Conservation (phyloP, 2,113 vertebrate genomes). For the Microtus oregoni region DNA sequence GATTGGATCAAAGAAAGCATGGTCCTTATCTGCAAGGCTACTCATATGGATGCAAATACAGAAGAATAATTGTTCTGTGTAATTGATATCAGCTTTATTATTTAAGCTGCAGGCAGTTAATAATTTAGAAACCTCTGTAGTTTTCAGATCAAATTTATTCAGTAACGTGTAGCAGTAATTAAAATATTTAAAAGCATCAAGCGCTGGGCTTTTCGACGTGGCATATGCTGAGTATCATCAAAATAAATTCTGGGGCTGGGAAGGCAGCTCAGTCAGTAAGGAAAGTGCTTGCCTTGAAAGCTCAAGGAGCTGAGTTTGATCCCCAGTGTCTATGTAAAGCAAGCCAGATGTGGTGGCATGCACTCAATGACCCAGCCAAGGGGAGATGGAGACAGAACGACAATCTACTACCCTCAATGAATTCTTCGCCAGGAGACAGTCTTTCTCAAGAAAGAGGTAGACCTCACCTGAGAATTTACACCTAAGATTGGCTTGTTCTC, state of each 20-base stretch:
- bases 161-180: not conserved
- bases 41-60: not conserved
- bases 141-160: constrained; percentile 38
- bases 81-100: constrained; percentile 23
- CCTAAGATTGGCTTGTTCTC: not conserved
- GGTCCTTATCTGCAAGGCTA: not conserved
- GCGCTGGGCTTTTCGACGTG: not conserved
- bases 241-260: not conserved
- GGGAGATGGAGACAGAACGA: not conserved
- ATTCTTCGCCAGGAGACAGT: not conserved
- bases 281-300: not conserved
- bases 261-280: not conserved
- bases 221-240: not conserved
- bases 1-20: constrained; percentile 16
- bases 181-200: constrained; percentile 34
- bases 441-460: not conserved
- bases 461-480: not conserved
- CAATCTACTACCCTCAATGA: not conserved
- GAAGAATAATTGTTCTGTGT: not conserved
- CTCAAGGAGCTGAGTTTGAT: not conserved
- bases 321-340: not conserved
- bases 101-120: not conserved
- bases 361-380: too few species aligned
- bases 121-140: not conserved
- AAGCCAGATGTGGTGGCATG: not conserved